Conservation (phyloP, 2,888 invertebrate species). For the Ichneumon xanthorius region DNA sequence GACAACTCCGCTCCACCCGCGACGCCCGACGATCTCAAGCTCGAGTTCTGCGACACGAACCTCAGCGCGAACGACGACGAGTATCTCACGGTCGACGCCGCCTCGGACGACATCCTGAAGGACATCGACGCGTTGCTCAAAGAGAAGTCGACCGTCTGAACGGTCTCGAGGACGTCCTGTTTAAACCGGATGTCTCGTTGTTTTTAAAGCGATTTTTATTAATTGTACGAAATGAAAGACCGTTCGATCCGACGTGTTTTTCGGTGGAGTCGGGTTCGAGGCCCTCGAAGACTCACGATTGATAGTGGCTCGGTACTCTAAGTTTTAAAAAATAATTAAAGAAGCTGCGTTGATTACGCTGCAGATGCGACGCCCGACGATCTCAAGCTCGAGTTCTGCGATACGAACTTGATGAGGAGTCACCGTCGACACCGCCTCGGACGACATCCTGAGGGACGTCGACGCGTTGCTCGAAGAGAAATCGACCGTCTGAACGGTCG, state of each 20-base stretch:
- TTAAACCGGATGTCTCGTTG: not conserved
- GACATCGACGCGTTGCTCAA: conserved; percentile 81
- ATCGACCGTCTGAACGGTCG: conserved; percentile 58
- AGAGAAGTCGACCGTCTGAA: conserved; percentile 72
- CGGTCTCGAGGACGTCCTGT: not conserved
- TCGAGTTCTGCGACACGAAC: conserved; percentile 70
- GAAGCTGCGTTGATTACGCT: too few species aligned
- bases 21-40: conserved; percentile 65
- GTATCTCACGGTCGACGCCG: conserved; percentile 74
- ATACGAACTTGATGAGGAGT: conserved; percentile 73
- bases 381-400: conserved; percentile 67
- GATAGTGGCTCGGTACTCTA: too few species aligned
- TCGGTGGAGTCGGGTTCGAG: not conserved
- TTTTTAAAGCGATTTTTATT: not conserved
- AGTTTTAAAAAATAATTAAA: too few species aligned
- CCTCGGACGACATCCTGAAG: conserved; percentile 80
- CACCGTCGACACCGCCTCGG: conserved; percentile 75
- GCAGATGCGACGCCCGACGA: conserved; percentile 58
- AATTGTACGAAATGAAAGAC: not conserved
- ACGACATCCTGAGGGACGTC: conserved; percentile 81
- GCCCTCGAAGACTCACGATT: too few species aligned
- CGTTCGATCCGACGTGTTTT: not conserved
- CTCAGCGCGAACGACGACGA: conserved; percentile 75
- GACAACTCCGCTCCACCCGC: conserved; percentile 44
- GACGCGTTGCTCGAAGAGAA: conserved; percentile 80